Percentiles rank a stretch among this genome's conserved stretches.
Conservation (phyloP, 2,888 invertebrate genomes). For the Zonitis immaculata region DNA sequence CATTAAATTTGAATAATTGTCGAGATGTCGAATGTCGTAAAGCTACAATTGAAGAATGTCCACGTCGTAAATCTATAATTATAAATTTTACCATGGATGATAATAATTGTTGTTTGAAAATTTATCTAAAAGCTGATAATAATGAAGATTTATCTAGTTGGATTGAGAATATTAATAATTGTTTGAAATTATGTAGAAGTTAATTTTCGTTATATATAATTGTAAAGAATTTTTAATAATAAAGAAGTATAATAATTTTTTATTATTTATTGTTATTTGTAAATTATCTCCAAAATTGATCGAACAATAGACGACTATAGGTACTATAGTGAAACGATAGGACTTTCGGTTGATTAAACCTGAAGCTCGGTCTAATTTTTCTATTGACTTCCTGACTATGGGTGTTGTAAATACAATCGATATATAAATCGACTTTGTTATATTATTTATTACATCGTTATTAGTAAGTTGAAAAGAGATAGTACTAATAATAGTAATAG, state of each 20-base stretch:
- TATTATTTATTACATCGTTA: too few relatives aligned
- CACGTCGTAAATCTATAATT: not conserved
- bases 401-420: not conserved
- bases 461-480: not conserved
- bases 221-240: not conserved
- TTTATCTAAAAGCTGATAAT: slow-evolving; percentile 50
- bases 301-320: not conserved
- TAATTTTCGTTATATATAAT: too few relatives aligned
- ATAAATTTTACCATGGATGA: not conserved
- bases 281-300: not conserved
- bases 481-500: too few relatives aligned
- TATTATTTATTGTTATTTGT: too few relatives aligned
- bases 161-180: slow-evolving; percentile 31
- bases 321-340: not conserved
- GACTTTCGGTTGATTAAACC: not conserved
- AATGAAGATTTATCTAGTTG: slow-evolving; percentile 48
- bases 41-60: slow-evolving; percentile 1
- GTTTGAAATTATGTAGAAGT: slow-evolving; percentile 13
- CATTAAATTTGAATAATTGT: slow-evolving; percentile 48
- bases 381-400: not conserved
- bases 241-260: too few relatives aligned
- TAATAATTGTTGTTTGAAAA: slow-evolving; percentile 23
- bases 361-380: not conserved
- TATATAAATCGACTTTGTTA: too few relatives aligned
- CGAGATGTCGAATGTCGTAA: slow-evolving; percentile 35